Evolutionary conservation across 2,113 vertebrate species (phyloP).

Genomic region (Nothobranchius kuhntae): DNA sequence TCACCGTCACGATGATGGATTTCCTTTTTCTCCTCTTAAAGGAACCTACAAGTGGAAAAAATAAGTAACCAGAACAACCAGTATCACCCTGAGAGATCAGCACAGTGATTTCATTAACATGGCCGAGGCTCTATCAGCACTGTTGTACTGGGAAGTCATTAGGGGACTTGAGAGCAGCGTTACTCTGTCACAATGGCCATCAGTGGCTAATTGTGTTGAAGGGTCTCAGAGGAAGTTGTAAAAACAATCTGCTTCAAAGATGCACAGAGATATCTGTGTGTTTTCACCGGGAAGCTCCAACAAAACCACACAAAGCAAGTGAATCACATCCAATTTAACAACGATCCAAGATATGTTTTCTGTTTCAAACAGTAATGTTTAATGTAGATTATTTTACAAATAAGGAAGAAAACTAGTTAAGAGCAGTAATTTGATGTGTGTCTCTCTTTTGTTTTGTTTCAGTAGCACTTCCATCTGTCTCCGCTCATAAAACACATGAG

Average conservation of each 20-base stretch:
- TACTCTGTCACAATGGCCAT: background rate
- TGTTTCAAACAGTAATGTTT: background rate
- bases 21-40: constrained; percentile 96
- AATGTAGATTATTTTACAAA: background rate
- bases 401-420: background rate
- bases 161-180: background rate
- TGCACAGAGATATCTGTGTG: background rate
- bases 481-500: background rate
- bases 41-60: constrained; percentile 78
- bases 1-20: constrained; percentile 92
- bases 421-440: background rate
- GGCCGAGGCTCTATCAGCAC: background rate
- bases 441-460: background rate
- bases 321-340: too few relatives aligned
- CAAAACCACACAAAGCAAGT: background rate
- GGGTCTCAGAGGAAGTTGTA: constrained; percentile 1
- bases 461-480: background rate
- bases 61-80: background rate
- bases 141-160: background rate
- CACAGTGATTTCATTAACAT: constrained; percentile 4
- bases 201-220: background rate
- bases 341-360: too few relatives aligned
- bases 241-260: constrained; percentile 3
- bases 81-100: background rate
- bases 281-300: background rate